Evolutionary conservation across 2,888 invertebrate species (phyloP).

Genomic region (Polydrusus tereticollis): DNA sequence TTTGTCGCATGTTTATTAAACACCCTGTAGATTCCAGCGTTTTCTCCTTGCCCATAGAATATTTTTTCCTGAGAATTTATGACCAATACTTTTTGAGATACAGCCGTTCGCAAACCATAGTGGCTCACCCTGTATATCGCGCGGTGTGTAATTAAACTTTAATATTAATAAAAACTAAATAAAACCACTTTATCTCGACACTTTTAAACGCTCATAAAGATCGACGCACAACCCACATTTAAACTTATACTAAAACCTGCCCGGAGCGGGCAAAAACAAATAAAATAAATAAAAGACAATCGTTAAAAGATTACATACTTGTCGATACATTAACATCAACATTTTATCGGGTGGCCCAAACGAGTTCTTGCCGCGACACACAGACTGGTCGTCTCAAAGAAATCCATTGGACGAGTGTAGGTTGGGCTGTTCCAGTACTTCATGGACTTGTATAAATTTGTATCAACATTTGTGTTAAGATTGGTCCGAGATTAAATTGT

Average conservation of each 20-base stretch:
- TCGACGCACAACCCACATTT: constrained; percentile 55
- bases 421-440: constrained; percentile 64
- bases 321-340: constrained; percentile 67
- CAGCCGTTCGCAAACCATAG: no score
- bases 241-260: constrained; percentile 63
- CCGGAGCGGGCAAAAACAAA: constrained; percentile 52
- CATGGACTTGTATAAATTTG: constrained; percentile 68
- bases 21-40: no score
- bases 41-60: no score
- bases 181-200: constrained; percentile 46
- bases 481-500: constrained; percentile 67
- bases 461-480: constrained; percentile 66
- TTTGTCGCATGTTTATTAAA: no score
- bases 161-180: constrained; percentile 48
- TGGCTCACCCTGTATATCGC: no score
- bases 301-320: constrained; percentile 68
- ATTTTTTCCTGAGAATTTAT: no score
- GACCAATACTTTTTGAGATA: no score
- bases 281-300: constrained; percentile 66
- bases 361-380: constrained; percentile 17
- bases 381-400: constrained; percentile 23
- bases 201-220: constrained; percentile 52
- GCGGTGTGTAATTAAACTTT: background rate
- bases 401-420: constrained; percentile 56
- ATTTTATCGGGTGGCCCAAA: constrained; percentile 61